phyloP scores from a whole-genome alignment of 1,140 invertebrate species.

The Drosophila burlai region DNA sequence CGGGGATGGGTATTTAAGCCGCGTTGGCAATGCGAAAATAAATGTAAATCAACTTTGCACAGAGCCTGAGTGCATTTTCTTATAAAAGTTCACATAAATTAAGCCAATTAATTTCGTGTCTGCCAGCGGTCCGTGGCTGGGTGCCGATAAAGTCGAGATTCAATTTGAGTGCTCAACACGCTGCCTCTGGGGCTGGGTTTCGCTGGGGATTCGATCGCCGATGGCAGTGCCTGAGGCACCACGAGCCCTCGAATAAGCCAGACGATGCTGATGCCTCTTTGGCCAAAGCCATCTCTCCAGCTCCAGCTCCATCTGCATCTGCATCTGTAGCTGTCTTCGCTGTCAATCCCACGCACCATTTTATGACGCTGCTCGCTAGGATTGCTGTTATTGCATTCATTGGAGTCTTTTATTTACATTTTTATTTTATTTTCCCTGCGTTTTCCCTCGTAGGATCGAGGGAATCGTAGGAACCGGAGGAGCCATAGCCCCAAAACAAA shows the following conservation, averaged over 20 bases:
- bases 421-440: slow-evolving; percentile 62
- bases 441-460: slow-evolving; percentile 34
- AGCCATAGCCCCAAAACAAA: slow-evolving; percentile 45
- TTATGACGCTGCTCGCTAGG: slow-evolving; percentile 57
- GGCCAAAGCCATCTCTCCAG: slow-evolving; percentile 22
- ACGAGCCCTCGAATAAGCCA: slow-evolving; percentile 11
- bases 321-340: slow-evolving; percentile 52
- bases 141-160: slow-evolving; percentile 75
- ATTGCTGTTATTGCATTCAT: slow-evolving; percentile 76
- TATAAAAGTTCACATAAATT: slow-evolving; percentile 66
- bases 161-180: slow-evolving; percentile 70
- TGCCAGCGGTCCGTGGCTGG: slow-evolving; percentile 56
- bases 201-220: slow-evolving; percentile 27
- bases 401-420: slow-evolving; percentile 76
- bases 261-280: slow-evolving; percentile 14
- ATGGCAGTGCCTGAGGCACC: slow-evolving; percentile 20
- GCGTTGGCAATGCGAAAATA: slow-evolving; percentile 39
- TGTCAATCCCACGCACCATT: slow-evolving; percentile 78
- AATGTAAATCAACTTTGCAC: slow-evolving; percentile 52
- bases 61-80: slow-evolving; percentile 51
- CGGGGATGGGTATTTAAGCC: slow-evolving; percentile 46
- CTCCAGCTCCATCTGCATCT: slow-evolving; percentile 27
- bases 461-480: slow-evolving; percentile 25
- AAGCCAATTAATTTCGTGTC: slow-evolving; percentile 76
- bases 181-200: slow-evolving; percentile 21